Evolutionary conservation across 2,113 vertebrate genomes (phyloP), one percentile per base, ranked within the genome.

Genomic region (Hucho hucho): DNA sequence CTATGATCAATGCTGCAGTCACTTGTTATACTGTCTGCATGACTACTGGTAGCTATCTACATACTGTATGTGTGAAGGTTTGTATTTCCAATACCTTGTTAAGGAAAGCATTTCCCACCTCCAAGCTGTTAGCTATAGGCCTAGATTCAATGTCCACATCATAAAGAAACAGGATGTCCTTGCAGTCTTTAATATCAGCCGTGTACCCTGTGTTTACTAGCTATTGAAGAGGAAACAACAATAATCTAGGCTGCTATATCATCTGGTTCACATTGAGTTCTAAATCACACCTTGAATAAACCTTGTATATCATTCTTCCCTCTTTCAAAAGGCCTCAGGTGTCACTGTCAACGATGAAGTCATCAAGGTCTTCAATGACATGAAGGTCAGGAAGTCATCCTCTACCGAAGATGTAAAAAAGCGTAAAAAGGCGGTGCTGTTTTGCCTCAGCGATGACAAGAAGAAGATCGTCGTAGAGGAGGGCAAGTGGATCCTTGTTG

Each of bases 291-390:
- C 37, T 43, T 43, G 37, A 43, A 43, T 43, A 9, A 43, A 43
- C 37, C 37, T 3, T 12, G 37, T 11, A 11, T 11, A 43, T 43
- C 37, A 43, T 12, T 1, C 14, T n/a, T 25, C 53, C 22, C 14
- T 74, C 56, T 53, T 69, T 74, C 47, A 43, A 84, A 90, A 99
- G 98, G 97, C 98, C 84, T 99, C 98, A 92, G 98, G 98, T 88
- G 97, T 99, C 84, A 98, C 96, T 85, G 98, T 99, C 87, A 96
- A 96, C 75, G 98, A 99, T 92, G 97, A 98, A 90, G 97, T 99
- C 93, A 98, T 99, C 94, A 96, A 93, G 89, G 98, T 99, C 90
- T 99, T 99, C 89, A 98, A 99, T 90, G 97, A 98, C 86, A 98
- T 98, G 97, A 98, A 98, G 94, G 96, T 98, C 90, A 95, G 97